phyloP scores from a whole-genome alignment of 2,888 invertebrate genomes.

The Idaea dimidiata region DNA sequence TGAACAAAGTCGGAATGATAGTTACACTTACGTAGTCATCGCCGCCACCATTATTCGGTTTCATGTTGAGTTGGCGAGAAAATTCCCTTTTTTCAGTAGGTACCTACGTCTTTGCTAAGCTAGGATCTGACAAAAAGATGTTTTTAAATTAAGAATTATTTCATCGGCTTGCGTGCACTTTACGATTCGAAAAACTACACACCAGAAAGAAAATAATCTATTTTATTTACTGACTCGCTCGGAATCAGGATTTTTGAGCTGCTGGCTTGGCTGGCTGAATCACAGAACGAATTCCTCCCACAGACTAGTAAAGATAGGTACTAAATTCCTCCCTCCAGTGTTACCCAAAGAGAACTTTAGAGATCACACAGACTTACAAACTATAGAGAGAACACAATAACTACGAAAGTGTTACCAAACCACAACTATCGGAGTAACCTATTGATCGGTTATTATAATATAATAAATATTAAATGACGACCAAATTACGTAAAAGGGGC shows the following conservation, averaged over 20 bases:
- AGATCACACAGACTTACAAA: too few species aligned
- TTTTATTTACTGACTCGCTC: too few species aligned
- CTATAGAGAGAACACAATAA: too few species aligned
- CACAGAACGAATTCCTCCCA: neutral
- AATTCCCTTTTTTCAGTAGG: neutral
- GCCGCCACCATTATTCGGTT: slow-evolving; percentile 58
- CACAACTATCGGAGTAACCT: too few species aligned
- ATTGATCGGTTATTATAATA: too few species aligned
- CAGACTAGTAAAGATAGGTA: too few species aligned
- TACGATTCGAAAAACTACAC: neutral
- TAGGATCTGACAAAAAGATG: neutral
- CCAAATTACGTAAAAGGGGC: too few species aligned
- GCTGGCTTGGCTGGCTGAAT: neutral
- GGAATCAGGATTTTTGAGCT: neutral
- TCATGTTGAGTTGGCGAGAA: slow-evolving; percentile 47
- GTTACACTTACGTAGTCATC: slow-evolving; percentile 66
- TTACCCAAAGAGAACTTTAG: neutral
- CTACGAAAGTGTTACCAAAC: too few species aligned
- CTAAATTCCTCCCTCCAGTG: too few species aligned
- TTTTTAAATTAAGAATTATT: neutral
- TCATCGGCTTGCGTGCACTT: neutral
- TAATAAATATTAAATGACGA: too few species aligned
- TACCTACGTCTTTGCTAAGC: neutral
- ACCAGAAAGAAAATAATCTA: neutral
- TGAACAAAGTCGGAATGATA: slow-evolving; percentile 2